phyloP scores from a whole-genome alignment of 1,140 invertebrate genomes.

The Eumaeus atala region DNA sequence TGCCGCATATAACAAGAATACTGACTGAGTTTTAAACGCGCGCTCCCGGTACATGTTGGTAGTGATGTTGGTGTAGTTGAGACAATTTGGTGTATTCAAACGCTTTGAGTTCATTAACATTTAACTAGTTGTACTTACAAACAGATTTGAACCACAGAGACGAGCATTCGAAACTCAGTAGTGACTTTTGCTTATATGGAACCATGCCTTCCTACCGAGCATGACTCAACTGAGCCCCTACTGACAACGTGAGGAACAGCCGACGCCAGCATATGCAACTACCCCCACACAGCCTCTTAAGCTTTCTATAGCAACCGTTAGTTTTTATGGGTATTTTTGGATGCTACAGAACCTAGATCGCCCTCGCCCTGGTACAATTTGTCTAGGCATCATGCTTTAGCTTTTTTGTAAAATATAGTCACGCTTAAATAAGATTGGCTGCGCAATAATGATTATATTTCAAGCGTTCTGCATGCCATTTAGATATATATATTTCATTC shows the following conservation, averaged over 20 bases:
- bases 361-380: slow-evolving; percentile 71
- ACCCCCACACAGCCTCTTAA: slow-evolving; percentile 64
- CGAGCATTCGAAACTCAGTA: background rate
- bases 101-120: no score
- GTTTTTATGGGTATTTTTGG: slow-evolving; percentile 72
- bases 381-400: slow-evolving; percentile 73
- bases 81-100: no score
- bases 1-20: slow-evolving; percentile 4
- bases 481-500: slow-evolving; percentile 72
- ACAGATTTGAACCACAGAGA: background rate
- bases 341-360: slow-evolving; percentile 69
- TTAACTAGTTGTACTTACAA: no score
- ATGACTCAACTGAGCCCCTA: slow-evolving; percentile 49
- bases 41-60: background rate
- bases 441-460: slow-evolving; percentile 75
- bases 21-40: slow-evolving; percentile 1
- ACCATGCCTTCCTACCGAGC: slow-evolving; percentile 54
- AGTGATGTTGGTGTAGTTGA: no score
- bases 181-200: slow-evolving; percentile 19
- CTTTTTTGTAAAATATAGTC: slow-evolving; percentile 74
- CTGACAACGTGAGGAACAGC: slow-evolving; percentile 46
- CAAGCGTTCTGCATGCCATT: slow-evolving; percentile 79
- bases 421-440: slow-evolving; percentile 74
- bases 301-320: slow-evolving; percentile 70
- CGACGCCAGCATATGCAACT: slow-evolving; percentile 57